Evolutionary conservation across 1,140 invertebrate species (phyloP), one percentile per base, ranked within the genome.

Genomic region (Orchesella cincta): DNA sequence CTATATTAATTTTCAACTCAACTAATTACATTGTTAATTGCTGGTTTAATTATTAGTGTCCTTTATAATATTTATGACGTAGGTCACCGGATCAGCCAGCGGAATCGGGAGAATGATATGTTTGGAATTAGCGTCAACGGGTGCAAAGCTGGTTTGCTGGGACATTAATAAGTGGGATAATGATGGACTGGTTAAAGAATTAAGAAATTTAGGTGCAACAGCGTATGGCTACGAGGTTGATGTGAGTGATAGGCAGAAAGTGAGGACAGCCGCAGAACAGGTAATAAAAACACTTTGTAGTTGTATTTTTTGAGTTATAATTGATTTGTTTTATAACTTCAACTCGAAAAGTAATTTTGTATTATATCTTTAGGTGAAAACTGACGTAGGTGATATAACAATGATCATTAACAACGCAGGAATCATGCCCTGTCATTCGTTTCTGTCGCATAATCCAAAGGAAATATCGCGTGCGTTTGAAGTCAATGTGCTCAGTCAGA

Each of bases 401-500:
- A 90, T 95, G 78, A 84, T 95, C 70, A 86, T 95, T 0, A 95
- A 95, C 86, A 96, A 96, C 87, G 94, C 94, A 1, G 94, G 93
- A 23, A 93, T 96, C 67, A 93, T 95, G 90, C 93, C 93, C 0
- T 91, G 91, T 82, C 90, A 92, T 82, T 86, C 89, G 0, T 88
- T 96, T 14, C 79, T 91, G 3, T 86, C 90, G 52, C 88, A 92
- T 51, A 88, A 87, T 0, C 87, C 89, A 39, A 87, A 90, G 46
- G 91, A 93, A 82, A 92, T 94, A 57, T 85, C 87, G 28, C 87
- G 88, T 70, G 87, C 90, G n/a, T 93, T 93, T 81, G 90, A 93
- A 54, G 89, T 96, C 79, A 96, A 96, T 84, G 89, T 93, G 3
- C 83, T 94, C 74, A 90, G 92, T 18, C 92, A 95, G 81, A 90